A percentile compares a stretch with the other conserved stretches of the same genome.
Evolutionary conservation across 2,113 vertebrate genomes (phyloP).

Genomic region (Podiceps cristatus): DNA sequence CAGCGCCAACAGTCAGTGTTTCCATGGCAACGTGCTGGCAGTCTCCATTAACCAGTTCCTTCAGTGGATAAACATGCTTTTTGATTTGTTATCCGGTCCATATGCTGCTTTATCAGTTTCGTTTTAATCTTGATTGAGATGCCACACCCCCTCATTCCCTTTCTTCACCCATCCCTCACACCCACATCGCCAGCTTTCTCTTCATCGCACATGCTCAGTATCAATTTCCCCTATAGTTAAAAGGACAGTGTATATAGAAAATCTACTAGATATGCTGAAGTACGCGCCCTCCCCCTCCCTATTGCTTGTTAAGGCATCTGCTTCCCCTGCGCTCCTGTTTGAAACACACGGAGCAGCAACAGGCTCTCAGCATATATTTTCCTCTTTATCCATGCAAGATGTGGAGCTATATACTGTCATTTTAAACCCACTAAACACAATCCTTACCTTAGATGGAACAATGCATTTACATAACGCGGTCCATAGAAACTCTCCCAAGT

Average conservation of each 20-base stretch:
- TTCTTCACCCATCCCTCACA: constrained; percentile 83
- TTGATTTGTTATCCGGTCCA: constrained; percentile 87
- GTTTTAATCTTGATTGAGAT: constrained; percentile 85
- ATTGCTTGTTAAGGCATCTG: constrained; percentile 68
- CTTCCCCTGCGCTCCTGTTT: constrained; percentile 64
- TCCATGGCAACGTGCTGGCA: constrained; percentile 95
- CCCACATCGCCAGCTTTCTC: constrained; percentile 85
- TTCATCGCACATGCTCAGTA: constrained; percentile 83
- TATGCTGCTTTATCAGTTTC: constrained; percentile 87
- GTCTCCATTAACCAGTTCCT: constrained; percentile 89
- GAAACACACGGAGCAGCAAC: constrained; percentile 59
- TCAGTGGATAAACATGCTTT: constrained; percentile 88
- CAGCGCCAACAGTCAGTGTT: constrained; percentile 89
- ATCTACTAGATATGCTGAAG: constrained; percentile 63
- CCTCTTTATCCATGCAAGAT: constrained; percentile 49
- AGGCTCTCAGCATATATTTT: constrained; percentile 66
- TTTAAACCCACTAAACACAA: constrained; percentile 81
- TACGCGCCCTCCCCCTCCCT: constrained; percentile 44
- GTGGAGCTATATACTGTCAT: constrained; percentile 83
- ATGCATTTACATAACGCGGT: constrained; percentile 76
- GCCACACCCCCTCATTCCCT: constrained; percentile 82
- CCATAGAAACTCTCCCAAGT: constrained; percentile 65
- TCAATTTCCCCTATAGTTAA: constrained; percentile 72
- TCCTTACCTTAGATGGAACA: constrained; percentile 78
- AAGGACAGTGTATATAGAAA: constrained; percentile 83